Base-by-base conservation (phyloP, 2,888 invertebrate genomes). In the Sphaerophoria taeniata region DNA sequence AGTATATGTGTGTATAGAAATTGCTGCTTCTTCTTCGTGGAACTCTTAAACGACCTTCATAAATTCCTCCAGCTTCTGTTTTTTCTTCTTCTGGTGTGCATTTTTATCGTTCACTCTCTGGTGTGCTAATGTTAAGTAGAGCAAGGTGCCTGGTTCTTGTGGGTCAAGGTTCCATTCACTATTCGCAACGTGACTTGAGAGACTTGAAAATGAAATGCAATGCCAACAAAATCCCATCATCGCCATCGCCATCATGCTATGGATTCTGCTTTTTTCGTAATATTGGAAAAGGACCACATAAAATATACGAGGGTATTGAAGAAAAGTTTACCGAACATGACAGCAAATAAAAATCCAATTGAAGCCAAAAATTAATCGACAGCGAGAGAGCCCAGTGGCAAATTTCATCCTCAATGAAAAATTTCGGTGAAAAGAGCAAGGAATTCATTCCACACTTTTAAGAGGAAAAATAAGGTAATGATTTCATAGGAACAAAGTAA, bases 141-240 rank as follows among this genome's bases (percentile, higher is more conserved):
- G 61, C 84, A 84, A 80, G 84, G 80, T 75, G 69, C 43, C 12
- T 31, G 2, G 6, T 11, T 49, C 75, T 61, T 72, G 55, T 80
- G 47, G 84, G 84, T 76, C 84, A 84, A 80, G 84, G 84, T 65
- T 33, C 24, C 67, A 56, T 84, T 76, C 75, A 61, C 55, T 55
- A 79, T 67, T 67, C 67, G 14, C 60, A 75, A 84, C 84, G 84
- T 84, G 84, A 80, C 84, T 84, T 76, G 75, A 33, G 47, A 69
- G 71, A 56, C 53, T 45, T 53, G 14, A 65, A 61, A 65, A 70
- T 39, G 71, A 49, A 53, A 56, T 39, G 14, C 65, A 45, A 51
- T 43, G 39, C 56, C 56, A 36, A 60, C 43, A 51, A 53, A 67
- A 39, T 4, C 16, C 56, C 56, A 58, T 56, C 56, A 39, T 34